These are phyloP conservation scores for Calliphora vomitoria DNA, from an alignment of 2,888 invertebrate genomes.

Conservation along the genomic window DNA sequence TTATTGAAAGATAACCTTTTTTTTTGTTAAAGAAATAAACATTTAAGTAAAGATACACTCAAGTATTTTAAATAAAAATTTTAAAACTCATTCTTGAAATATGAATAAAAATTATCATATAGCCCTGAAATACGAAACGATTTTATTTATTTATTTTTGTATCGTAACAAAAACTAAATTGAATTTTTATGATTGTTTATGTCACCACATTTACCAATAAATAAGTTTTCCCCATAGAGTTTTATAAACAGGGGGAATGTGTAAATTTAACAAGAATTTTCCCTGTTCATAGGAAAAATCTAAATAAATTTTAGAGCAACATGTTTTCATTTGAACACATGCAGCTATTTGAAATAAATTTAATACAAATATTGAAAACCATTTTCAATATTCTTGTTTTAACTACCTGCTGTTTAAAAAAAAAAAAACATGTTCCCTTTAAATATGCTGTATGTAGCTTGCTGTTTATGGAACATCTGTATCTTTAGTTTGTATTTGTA, in stretches of 20 bases:
- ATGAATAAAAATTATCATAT: conserved; percentile 19
- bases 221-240: not conserved
- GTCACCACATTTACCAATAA: not conserved
- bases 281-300: not conserved
- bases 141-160: not conserved
- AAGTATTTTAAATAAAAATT: not conserved
- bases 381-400: not conserved
- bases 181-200: conserved; percentile 16
- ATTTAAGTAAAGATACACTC: not conserved
- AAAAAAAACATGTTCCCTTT: not conserved
- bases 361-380: not conserved
- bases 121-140: conserved; percentile 36
- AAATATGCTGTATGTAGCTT: not conserved
- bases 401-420: conserved; percentile 50
- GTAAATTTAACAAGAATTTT: conserved; percentile 12
- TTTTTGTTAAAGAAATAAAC: not conserved
- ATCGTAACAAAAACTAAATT: not conserved
- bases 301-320: not conserved
- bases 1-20: conserved; percentile 56
- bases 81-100: not conserved
- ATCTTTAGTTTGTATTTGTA: not conserved
- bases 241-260: not conserved
- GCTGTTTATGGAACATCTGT: conserved; percentile 6
- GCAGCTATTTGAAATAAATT: not conserved
- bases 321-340: not conserved